These are phyloP conservation scores for Lacanobia oleracea DNA, from an alignment of 2,888 invertebrate species.

Conservation along the genomic window DNA sequence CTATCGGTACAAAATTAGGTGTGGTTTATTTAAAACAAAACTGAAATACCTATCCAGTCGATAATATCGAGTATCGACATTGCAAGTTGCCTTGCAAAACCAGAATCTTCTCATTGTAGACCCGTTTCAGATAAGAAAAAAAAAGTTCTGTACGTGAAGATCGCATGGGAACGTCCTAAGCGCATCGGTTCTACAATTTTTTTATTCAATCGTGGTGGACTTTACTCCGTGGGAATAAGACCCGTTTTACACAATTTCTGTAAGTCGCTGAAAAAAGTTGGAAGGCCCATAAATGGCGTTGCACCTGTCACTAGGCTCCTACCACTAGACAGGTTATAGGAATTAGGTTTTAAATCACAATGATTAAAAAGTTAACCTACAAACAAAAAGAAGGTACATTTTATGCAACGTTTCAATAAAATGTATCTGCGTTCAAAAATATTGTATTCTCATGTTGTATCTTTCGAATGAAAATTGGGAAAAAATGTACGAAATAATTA, in stretches of 20 bases:
- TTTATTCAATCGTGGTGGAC: conserved; percentile 73
- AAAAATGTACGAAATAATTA: no score
- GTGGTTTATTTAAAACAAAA: conserved; percentile 71
- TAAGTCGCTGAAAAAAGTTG: conserved; percentile 74
- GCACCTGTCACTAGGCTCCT: conserved; percentile 85
- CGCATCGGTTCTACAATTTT: conserved; percentile 75
- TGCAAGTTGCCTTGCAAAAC: conserved; percentile 88
- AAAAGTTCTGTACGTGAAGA: conserved; percentile 81
- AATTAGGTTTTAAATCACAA: conserved; percentile 73
- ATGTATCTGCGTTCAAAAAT: conserved; percentile 22
- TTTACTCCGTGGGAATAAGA: conserved; percentile 75
- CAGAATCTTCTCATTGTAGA: conserved; percentile 89
- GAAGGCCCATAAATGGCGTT: conserved; percentile 81
- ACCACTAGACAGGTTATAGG: conserved; percentile 70
- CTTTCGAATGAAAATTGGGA: background rate
- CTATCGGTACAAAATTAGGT: conserved; percentile 55
- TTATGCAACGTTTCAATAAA: conserved; percentile 13
- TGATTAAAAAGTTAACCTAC: conserved; percentile 50
- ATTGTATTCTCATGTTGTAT: background rate
- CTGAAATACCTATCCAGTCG: conserved; percentile 74
- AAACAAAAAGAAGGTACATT: conserved; percentile 23
- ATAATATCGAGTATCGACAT: conserved; percentile 83
- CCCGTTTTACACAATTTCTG: conserved; percentile 69
- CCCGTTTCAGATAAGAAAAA: conserved; percentile 84
- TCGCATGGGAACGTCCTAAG: conserved; percentile 86